phyloP scores from a whole-genome alignment of 2,797 vertebrate genomes.

The Pangasius macronema region DNA sequence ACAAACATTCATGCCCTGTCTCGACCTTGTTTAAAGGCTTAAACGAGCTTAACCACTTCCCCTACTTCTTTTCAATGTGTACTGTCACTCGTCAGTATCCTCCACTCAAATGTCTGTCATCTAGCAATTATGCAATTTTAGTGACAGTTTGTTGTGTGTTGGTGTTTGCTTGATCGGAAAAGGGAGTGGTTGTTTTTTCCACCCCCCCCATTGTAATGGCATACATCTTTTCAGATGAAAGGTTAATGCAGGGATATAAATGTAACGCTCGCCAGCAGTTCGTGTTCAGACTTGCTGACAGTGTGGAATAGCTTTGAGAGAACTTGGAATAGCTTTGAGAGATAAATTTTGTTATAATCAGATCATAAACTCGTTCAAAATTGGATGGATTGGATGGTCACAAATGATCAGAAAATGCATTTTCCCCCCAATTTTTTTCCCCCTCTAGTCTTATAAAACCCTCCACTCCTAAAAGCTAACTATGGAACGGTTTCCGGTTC shows the following conservation, averaged over 20 bases:
- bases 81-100: neutral
- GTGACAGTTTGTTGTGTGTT: neutral
- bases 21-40: constrained; percentile 39
- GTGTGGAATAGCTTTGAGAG: constrained; percentile 17
- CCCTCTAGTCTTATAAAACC: neutral
- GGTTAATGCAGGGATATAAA: constrained; percentile 51
- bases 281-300: constrained; percentile 40
- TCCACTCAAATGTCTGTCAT: neutral
- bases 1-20: neutral
- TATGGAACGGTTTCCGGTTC: neutral
- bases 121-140: neutral
- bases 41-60: constrained; percentile 10
- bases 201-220: constrained; percentile 19
- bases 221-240: constrained; percentile 36
- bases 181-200: constrained; percentile 20
- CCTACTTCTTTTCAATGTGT: neutral
- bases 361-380: constrained; percentile 22
- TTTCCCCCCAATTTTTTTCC: neutral
- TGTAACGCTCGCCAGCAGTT: constrained; percentile 33
- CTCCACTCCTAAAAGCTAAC: neutral
- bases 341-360: constrained; percentile 32
- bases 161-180: neutral
- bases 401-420: neutral
- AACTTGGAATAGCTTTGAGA: constrained; percentile 23
- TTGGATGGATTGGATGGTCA: no score